Evolutionary conservation across 2,888 invertebrate genomes (phyloP).

Genomic region (Melinaea menophilus): DNA sequence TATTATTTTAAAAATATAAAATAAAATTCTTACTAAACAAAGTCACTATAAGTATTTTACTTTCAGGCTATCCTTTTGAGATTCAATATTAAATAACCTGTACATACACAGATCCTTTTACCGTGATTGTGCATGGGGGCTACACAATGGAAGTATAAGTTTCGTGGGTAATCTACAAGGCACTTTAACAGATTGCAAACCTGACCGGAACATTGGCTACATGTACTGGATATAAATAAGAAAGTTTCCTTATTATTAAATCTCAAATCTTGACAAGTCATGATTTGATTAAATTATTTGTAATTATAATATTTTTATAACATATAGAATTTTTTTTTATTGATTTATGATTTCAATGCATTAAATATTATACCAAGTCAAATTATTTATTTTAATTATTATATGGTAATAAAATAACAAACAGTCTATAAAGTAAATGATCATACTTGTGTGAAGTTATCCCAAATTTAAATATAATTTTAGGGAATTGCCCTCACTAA

Average conservation of each 20-base stretch:
- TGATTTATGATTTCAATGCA: too few relatives aligned
- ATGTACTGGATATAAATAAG: slow-evolving; percentile 20
- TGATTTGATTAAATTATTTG: too few relatives aligned
- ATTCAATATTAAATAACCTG: slow-evolving; percentile 8
- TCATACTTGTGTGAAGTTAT: too few relatives aligned
- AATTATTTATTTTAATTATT: too few relatives aligned
- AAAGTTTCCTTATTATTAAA: background rate
- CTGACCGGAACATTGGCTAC: slow-evolving; percentile 36
- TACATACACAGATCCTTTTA: slow-evolving; percentile 20
- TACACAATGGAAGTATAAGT: slow-evolving; percentile 27
- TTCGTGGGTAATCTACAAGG: slow-evolving; percentile 37
- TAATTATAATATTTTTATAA: too few relatives aligned
- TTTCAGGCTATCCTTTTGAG: slow-evolving; percentile 2
- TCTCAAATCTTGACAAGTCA: background rate
- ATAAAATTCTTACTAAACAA: background rate
- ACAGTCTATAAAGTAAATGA: too few relatives aligned
- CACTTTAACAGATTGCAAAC: slow-evolving; percentile 54
- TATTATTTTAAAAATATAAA: background rate
- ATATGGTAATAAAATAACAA: too few relatives aligned
- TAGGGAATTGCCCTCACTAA: too few relatives aligned
- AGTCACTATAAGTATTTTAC: too few relatives aligned
- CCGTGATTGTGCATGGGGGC: slow-evolving; percentile 18
- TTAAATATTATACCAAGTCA: too few relatives aligned
- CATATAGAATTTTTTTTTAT: too few relatives aligned
- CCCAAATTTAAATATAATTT: too few relatives aligned